Evolutionary conservation across 1,140 invertebrate species (phyloP).

Genomic region (Archivesica marissinica): DNA sequence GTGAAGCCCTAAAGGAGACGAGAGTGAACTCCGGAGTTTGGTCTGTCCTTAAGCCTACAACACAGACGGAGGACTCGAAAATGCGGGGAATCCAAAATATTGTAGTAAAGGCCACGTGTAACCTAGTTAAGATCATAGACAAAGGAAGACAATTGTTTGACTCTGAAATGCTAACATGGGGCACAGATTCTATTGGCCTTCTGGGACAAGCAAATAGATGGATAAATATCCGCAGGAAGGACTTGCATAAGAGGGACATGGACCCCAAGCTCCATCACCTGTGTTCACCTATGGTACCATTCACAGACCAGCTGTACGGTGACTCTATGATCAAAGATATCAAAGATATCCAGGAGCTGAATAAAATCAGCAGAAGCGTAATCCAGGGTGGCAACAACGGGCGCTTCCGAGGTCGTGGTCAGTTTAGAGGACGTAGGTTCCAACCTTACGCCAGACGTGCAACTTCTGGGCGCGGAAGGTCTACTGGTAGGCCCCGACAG

Average conservation of each 20-base stretch:
- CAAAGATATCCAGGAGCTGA: constrained; percentile 8
- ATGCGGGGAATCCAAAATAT: neutral
- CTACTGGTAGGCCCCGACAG: neutral
- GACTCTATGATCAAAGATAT: neutral
- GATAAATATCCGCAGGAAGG: constrained; percentile 4
- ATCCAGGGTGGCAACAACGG: neutral
- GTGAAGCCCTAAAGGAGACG: constrained; percentile 17
- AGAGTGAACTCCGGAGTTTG: constrained; percentile 20
- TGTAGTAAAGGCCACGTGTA: neutral
- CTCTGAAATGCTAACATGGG: neutral
- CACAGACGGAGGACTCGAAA: constrained; percentile 16
- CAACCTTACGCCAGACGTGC: neutral
- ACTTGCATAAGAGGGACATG: neutral
- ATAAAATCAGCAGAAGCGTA: neutral
- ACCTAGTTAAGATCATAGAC: neutral
- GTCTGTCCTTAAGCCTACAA: neutral
- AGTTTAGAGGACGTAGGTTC: neutral
- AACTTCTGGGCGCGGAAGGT: neutral
- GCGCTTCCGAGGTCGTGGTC: neutral
- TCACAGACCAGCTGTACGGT: constrained; percentile 4
- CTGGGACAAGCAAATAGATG: constrained; percentile 10
- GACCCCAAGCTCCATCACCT: neutral
- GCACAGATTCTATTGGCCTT: neutral
- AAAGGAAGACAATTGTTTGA: neutral
- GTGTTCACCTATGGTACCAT: neutral